phyloP scores from a whole-genome alignment of 2,888 invertebrate species.

The Aphidius colemani region DNA sequence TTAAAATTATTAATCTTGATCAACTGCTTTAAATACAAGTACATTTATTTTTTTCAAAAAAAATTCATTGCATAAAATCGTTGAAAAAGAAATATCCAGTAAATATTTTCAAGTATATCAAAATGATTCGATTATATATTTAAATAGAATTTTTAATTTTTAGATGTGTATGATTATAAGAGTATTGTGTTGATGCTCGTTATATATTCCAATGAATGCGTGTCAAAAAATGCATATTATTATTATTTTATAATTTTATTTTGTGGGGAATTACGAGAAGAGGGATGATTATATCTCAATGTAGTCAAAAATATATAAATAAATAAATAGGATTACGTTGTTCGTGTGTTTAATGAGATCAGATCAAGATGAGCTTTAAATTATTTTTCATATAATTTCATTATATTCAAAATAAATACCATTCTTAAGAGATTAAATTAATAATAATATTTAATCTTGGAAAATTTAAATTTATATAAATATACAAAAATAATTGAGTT shows the following conservation, averaged over 20 bases:
- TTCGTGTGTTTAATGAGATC: constrained; percentile 40
- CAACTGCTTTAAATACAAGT: constrained; percentile 28
- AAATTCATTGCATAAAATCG: constrained; percentile 1
- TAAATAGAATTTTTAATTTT: too few species aligned
- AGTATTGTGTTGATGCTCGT: constrained; percentile 26
- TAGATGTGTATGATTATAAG: too few species aligned
- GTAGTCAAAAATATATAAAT: background rate
- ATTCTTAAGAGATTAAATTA: background rate
- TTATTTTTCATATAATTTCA: background rate
- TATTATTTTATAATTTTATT: constrained; percentile 31
- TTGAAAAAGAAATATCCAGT: too few species aligned
- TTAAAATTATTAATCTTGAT: constrained; percentile 38
- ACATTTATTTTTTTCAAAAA: constrained; percentile 21
- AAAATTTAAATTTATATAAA: too few species aligned
- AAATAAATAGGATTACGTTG: constrained; percentile 45
- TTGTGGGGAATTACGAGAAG: background rate
- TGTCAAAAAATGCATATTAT: constrained; percentile 38
- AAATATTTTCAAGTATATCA: too few species aligned
- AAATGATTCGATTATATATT: too few species aligned
- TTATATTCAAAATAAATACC: background rate
- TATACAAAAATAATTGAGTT: background rate
- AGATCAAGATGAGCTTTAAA: constrained; percentile 34
- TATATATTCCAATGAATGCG: constrained; percentile 37
- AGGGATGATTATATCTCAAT: background rate
- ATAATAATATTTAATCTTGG: background rate